These are phyloP conservation scores for Colaptes auratus DNA, from an alignment of 2,113 vertebrate genomes.

Conservation along the genomic window DNA sequence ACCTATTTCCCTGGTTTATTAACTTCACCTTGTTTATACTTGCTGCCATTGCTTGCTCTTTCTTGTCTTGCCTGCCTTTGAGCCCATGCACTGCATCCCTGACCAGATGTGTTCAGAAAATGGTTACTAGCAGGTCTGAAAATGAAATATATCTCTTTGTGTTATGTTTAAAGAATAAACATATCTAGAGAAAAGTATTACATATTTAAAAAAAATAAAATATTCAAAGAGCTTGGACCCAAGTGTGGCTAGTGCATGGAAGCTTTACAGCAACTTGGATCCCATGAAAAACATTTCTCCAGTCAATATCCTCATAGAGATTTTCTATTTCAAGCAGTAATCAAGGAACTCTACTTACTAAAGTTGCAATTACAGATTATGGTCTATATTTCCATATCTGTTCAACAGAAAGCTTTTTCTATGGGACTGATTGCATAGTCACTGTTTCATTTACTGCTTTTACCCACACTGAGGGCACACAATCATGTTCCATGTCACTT, in stretches of 20 bases:
- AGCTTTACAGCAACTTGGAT: background rate
- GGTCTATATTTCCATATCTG: background rate
- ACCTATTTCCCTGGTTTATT: background rate
- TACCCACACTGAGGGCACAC: fast-evolving
- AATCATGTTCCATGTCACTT: background rate
- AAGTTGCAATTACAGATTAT: background rate
- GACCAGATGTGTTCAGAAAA: background rate
- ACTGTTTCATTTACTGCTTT: background rate
- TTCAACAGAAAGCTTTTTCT: background rate
- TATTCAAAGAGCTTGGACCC: background rate
- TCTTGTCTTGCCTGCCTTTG: background rate
- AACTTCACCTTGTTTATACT: background rate
- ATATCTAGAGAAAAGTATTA: background rate
- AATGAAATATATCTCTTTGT: background rate
- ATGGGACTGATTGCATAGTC: background rate
- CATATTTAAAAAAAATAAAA: background rate
- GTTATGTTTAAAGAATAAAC: background rate
- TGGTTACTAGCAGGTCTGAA: background rate
- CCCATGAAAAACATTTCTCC: background rate
- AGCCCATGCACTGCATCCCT: background rate
- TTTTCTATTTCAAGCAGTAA: background rate
- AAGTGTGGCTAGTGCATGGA: background rate
- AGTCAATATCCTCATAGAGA: background rate
- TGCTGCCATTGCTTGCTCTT: fast-evolving
- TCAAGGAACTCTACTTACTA: background rate